Base-by-base conservation (phyloP, 2,888 invertebrate species). In the Apotomis turbidana region DNA sequence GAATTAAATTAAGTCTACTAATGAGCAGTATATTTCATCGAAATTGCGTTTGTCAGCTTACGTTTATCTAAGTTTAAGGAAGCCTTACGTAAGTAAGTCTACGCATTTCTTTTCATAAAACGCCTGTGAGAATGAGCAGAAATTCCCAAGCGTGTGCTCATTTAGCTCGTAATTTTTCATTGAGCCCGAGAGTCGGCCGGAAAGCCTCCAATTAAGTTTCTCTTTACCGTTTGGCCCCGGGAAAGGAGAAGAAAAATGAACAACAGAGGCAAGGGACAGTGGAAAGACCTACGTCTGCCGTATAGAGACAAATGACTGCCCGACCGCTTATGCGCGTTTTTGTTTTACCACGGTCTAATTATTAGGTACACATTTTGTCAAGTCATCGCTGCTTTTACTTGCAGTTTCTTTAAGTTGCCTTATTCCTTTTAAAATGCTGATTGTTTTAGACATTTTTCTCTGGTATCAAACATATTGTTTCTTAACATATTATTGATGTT, bases 141-240 rank as follows among this genome's bases (percentile, higher is more conserved):
- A 86, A 92, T 93, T 91, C 90, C 90, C 91, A 76, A 83, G 91
- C 89, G 91, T 90, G 88, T 87, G 88, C 91, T 90, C 92, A 89
- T 91, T 92, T 93, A 87, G 86, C 90, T 91, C 91, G 91, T 93
- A 93, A 93, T 93, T 93, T 93, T 92, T 93, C 93, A 93, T 93
- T 93, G 93, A 91, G 91, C 86, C 89, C 83, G 88, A 88, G 90
- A 90, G 89, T 90, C 88, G 89, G 86, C 85, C 85, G 86, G 84
- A 90, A 91, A 89, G 90, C 92, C 92, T 89, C 90, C 93, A 93
- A 93, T 93, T 93, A 93, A 93, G 92, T 92, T 92, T 92, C 93
- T 91, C 92, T 92, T 93, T 93, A 89, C 89, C 88, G 89, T 89
- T 90, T 89, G 87, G 84, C 82, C 84, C 83, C 86, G 83, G 85